Conservation (phyloP, 1,140 invertebrate species). For the Lepidurus arcticus region DNA sequence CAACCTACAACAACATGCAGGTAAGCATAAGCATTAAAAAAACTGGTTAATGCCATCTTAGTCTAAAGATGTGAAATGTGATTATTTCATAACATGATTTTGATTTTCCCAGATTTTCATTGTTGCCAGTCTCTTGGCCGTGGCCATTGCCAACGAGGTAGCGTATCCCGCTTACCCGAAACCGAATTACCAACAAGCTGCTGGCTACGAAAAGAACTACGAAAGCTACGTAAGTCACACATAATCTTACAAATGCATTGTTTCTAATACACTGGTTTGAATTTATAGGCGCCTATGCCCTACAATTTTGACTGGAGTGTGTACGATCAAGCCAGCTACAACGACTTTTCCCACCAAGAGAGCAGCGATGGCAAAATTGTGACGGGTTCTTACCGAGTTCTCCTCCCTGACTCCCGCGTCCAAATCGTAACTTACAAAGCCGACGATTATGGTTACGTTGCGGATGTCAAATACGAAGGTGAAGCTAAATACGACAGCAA, state of each 20-base stretch:
- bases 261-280: not conserved
- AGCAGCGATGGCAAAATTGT: slow-evolving; percentile 33
- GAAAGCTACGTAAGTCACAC: slow-evolving; percentile 27
- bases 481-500: not conserved
- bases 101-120: too few species aligned
- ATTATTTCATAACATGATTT: not conserved
- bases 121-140: not conserved
- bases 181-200: too few species aligned
- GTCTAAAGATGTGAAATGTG: not conserved
- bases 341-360: slow-evolving; percentile 31
- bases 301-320: slow-evolving; percentile 36
- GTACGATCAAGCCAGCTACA: slow-evolving; percentile 23
- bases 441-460: slow-evolving; percentile 33
- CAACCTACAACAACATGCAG: not conserved
- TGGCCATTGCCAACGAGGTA: not conserved
- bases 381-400: slow-evolving; percentile 31
- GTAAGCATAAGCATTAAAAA: not conserved
- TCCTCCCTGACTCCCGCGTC: slow-evolving; percentile 31
- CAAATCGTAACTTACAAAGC: slow-evolving; percentile 33
- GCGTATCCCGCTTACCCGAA: not conserved
- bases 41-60: not conserved
- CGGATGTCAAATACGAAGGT: slow-evolving; percentile 32
- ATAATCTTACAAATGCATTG: slow-evolving; percentile 31
- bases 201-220: slow-evolving; percentile 6
- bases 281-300: slow-evolving; percentile 33